phyloP scores from a whole-genome alignment of 2,113 vertebrate genomes.

The Pampusana beccarii region DNA sequence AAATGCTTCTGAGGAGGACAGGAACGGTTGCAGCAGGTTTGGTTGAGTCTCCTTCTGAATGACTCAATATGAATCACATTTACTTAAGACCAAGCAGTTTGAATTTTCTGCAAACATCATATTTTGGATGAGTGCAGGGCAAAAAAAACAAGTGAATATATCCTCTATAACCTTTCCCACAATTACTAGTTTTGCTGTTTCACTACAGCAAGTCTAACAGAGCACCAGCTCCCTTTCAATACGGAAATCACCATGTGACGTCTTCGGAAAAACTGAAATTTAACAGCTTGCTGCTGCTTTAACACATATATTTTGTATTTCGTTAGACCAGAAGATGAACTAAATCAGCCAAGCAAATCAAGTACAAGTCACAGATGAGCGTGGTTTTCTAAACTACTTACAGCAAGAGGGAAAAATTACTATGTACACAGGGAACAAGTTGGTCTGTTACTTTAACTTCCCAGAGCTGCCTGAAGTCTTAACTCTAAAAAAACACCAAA shows the following conservation, averaged over 20 bases:
- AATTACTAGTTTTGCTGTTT: neutral
- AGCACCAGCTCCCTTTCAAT: neutral
- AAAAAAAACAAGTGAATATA: neutral
- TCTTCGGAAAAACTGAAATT: neutral
- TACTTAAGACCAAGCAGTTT: neutral
- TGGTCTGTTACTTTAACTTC: neutral
- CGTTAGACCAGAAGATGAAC: neutral
- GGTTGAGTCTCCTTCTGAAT: neutral
- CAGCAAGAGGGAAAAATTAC: neutral
- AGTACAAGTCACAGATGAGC: neutral
- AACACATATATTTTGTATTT: neutral
- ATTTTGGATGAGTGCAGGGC: neutral
- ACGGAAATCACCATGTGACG: neutral
- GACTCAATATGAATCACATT: conserved; percentile 7
- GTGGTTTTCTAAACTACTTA: neutral
- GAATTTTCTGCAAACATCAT: neutral
- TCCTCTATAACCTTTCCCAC: neutral
- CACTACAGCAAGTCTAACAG: neutral
- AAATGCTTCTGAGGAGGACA: neutral
- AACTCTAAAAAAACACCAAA: neutral
- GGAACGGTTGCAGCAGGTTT: neutral
- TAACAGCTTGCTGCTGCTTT: neutral
- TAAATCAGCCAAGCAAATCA: neutral
- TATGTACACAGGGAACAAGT: neutral
- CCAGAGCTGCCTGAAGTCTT: neutral